These are phyloP conservation scores for Drosophila neutralis DNA, from an alignment of 2,888 invertebrate genomes.

Conservation along the genomic window DNA sequence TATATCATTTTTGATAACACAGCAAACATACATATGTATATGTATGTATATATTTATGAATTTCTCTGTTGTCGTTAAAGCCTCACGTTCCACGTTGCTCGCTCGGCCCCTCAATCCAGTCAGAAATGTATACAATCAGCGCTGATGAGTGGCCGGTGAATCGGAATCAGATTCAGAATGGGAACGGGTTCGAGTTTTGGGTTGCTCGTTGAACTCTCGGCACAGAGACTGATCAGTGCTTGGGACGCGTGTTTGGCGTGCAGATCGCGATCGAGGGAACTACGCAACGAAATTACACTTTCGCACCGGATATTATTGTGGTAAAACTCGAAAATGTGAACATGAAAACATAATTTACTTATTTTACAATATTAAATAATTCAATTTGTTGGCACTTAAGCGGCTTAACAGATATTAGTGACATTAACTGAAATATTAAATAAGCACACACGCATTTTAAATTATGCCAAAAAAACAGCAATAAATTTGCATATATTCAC, in stretches of 20 bases:
- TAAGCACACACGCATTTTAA: background rate
- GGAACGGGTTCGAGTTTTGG: conserved; percentile 23
- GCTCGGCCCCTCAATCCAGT: background rate
- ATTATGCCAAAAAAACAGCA: background rate
- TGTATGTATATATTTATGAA: conserved; percentile 15
- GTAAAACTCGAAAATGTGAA: conserved; percentile 30
- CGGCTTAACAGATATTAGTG: conserved; percentile 12
- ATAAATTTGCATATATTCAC: conserved; percentile 4
- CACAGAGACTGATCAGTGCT: conserved; percentile 58
- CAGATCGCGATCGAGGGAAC: conserved; percentile 54
- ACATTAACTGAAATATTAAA: conserved; percentile 6
- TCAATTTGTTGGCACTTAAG: conserved; percentile 10
- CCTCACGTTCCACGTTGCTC: background rate
- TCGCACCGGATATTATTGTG: conserved; percentile 11
- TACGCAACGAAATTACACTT: conserved; percentile 10
- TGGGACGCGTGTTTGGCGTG: conserved; percentile 58
- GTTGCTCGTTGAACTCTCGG: conserved; percentile 28
- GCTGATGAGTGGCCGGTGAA: conserved; percentile 1
- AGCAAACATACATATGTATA: background rate
- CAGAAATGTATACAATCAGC: background rate
- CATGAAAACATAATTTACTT: conserved; percentile 7
- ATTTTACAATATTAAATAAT: background rate
- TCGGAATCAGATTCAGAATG: conserved; percentile 34
- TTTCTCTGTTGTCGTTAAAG: conserved; percentile 15
- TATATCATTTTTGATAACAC: conserved; percentile 37